Percentiles rank a stretch among this genome's conserved stretches.
phyloP scores from a whole-genome alignment of 2,797 vertebrate species.

The Mus spretus region DNA sequence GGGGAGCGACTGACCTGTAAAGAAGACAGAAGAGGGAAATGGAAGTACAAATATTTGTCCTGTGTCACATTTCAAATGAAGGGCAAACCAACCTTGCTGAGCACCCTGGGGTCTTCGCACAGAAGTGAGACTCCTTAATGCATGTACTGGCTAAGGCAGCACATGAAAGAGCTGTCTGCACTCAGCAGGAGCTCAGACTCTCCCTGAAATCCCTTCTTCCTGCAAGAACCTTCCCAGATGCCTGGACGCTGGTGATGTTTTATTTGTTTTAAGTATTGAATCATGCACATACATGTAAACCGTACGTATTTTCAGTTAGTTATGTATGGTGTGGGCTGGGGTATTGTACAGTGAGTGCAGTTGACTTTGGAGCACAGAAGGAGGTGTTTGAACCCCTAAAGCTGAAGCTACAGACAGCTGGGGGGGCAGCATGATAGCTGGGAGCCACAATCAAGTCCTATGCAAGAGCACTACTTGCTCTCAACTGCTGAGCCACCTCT shows the following conservation, averaged over 20 bases:
- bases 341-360: neutral
- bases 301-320: neutral
- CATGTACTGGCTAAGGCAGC: neutral
- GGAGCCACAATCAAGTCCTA: neutral
- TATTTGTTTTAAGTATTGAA: neutral
- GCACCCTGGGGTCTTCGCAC: neutral
- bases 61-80: neutral
- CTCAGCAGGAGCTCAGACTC: neutral
- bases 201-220: neutral
- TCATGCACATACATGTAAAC: neutral
- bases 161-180: neutral
- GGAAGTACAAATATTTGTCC: neutral
- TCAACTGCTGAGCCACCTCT: neutral
- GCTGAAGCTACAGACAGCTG: neutral
- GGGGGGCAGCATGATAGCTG: neutral
- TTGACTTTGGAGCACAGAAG: neutral
- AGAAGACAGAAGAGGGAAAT: neutral
- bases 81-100: neutral
- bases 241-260: too few species aligned
- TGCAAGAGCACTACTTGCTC: neutral
- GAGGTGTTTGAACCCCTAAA: neutral
- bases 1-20: neutral
- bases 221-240: neutral
- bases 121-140: neutral
- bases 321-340: neutral